Evolutionary conservation across 1,140 invertebrate species (phyloP), one percentile per base, ranked within the genome.

Genomic region (Pomacea maculata): DNA sequence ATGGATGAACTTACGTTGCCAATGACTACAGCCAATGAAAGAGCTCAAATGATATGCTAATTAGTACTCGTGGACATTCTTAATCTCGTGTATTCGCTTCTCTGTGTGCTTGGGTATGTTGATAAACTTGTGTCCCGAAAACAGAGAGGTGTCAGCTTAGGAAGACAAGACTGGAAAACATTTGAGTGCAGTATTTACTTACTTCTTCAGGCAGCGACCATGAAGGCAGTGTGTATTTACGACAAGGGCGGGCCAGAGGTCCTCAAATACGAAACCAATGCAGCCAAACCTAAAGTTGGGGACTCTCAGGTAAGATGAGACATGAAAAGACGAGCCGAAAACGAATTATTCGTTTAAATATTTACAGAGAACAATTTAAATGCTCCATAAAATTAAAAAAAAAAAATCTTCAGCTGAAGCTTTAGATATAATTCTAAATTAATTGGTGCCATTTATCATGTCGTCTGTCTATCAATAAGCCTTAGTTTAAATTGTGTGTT

Each of bases 231-330:
- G 63, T 78, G 86, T 68, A 84, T 91, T 29, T 75, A 85, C 72
- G 77, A 88, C 80, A 88, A 87, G 86, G 90, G 90, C 45, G 89
- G 87, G 19, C 87, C 89, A n/a, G 86, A 90, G 70, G 87, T 87
- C 29, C 81, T 90, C 14, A 82, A 86, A 85, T 74, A 89, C 19
- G 85, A 89, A 61, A 83, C 81, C 65, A 83, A 87, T 3, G 80
- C 90, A 90, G 87, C 88, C 54, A 79, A 76, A 25, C 85, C 86
- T 34, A 77, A 72, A 15, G 81, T 54, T 15, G 80, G 76, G n/a
- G 67, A 82, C 75, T 1, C 55, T 12, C 55, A 63, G 63, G 63
- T 61, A 21, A 29, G 17, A 55, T 19, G 45, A 21, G 45, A 25
- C 0, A 34, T 52, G 34, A 52, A n/a, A 54, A 5, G 34, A 1